Conservation (phyloP, 2,888 invertebrate genomes). For the Mellilla xanthometata region DNA sequence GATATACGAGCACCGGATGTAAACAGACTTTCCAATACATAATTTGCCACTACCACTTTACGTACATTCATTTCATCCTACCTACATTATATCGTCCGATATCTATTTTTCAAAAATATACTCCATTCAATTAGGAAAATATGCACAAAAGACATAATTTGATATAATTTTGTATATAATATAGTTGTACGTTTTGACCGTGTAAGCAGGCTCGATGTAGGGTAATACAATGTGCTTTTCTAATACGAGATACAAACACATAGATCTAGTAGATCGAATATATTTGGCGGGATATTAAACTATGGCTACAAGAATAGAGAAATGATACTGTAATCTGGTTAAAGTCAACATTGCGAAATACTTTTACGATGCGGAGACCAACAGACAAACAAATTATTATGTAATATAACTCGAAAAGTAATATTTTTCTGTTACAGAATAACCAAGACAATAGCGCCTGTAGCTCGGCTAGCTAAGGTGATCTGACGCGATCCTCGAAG, state of each 20-base stretch:
- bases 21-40: neutral
- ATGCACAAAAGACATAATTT: constrained; percentile 55
- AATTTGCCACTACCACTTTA: constrained; percentile 22
- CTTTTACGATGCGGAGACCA: no score
- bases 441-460: no score
- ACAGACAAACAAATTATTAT: no score
- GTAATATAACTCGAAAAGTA: no score
- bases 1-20: neutral
- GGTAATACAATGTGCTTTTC: constrained; percentile 3
- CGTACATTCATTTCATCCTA: constrained; percentile 55
- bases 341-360: no score
- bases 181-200: constrained; percentile 38
- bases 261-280: neutral
- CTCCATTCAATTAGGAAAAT: constrained; percentile 60
- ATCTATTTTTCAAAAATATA: constrained; percentile 71
- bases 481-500: no score
- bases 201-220: constrained; percentile 48
- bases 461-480: no score
- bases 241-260: constrained; percentile 20
- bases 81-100: constrained; percentile 55
- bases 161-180: constrained; percentile 37
- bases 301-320: no score
- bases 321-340: no score
- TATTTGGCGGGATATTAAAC: no score
- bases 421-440: no score